Base-by-base conservation (phyloP, 23 tunicate species). In the Styela clava region DNA sequence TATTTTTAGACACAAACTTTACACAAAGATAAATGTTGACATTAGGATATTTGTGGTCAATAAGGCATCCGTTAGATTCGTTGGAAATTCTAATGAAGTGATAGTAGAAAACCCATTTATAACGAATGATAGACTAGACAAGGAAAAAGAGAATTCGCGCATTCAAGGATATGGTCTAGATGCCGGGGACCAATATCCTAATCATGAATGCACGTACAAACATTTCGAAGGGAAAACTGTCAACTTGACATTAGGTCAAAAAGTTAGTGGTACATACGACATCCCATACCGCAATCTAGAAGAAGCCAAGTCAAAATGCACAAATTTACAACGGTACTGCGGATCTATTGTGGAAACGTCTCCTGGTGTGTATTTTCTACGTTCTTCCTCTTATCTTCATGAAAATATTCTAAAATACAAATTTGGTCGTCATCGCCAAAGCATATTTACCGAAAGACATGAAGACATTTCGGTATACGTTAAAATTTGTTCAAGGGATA, bases 151-250 rank as follows among this genome's bases (percentile, higher is more conserved):
- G 16, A 18, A 27, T 1, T 18, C 31, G 1, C n/a, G 33, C 21
- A 76, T 76, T 52, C 22, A 21, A 18, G 81, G 81, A n/a, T 76
- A 35, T 26, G 81, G 81, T 7, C n/a, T 76, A 9, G 81, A 76
- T 16, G 81, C 52, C 31, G 32, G n/a, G 12, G 1, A 25, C 27
- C 28, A 16, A 26, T 44, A 35, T 52, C 33, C 63, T 0, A 76
- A 76, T 23, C 16, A 25, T 25, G 52, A 44, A 22, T 76, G 81
- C 27, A 29, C 64, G n/a, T 76, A 32, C 52, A 52, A 52, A 26
- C n/a, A 44, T 44, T 76, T 44, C 24, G 62, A 36, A 24, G 26
- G 29, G 52, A 76, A 44, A 76, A 76, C 52, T 0, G 52, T 76
- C 26, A 35, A 76, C 65, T 3, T 33, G 18, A 52, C 31, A 44